Percentiles rank a stretch among this genome's conserved stretches.
phyloP scores from a whole-genome alignment of 2,113 vertebrate genomes.

The Octodon degus region DNA sequence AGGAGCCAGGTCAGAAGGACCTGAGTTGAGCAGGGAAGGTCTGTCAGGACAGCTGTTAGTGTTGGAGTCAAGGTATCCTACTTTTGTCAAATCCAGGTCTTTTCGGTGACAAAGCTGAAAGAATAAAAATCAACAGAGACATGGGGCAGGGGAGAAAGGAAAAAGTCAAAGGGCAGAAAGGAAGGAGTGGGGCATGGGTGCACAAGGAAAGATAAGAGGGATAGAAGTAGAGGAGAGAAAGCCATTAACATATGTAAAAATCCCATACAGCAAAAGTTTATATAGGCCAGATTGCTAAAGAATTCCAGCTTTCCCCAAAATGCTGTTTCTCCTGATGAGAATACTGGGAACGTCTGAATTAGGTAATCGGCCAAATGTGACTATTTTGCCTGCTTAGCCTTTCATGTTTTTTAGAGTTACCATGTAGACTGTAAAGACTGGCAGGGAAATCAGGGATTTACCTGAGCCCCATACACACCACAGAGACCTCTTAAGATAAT shows the following conservation, averaged over 20 bases:
- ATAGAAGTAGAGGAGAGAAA: conserved; percentile 75
- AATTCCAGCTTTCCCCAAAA: conserved; percentile 51
- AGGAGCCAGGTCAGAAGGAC: conserved; percentile 87
- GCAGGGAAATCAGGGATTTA: conserved; percentile 56
- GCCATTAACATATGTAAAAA: conserved; percentile 65
- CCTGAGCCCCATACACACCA: conserved; percentile 59
- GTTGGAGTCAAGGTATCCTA: conserved; percentile 89
- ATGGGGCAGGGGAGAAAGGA: conserved; percentile 54
- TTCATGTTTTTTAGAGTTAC: conserved; percentile 57
- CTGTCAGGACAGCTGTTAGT: conserved; percentile 90
- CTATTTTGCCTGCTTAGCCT: conserved; percentile 49
- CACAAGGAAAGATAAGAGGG: conserved; percentile 62
- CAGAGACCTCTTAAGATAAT: conserved; percentile 71
- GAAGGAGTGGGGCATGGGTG: conserved; percentile 64
- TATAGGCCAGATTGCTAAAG: conserved; percentile 53
- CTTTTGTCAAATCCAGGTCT: conserved; percentile 90
- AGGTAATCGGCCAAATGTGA: conserved; percentile 64
- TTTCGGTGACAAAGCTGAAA: conserved; percentile 92
- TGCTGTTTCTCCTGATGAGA: conserved; percentile 65
- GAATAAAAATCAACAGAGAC: conserved; percentile 71
- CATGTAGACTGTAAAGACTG: conserved; percentile 28
- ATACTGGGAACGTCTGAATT: conserved; percentile 48
- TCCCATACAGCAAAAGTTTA: conserved; percentile 11
- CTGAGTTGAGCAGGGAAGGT: conserved; percentile 86
- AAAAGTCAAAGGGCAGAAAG: conserved; percentile 59